Conservation (phyloP, 2,113 vertebrate species). For the Misgurnus anguillicaudatus region DNA sequence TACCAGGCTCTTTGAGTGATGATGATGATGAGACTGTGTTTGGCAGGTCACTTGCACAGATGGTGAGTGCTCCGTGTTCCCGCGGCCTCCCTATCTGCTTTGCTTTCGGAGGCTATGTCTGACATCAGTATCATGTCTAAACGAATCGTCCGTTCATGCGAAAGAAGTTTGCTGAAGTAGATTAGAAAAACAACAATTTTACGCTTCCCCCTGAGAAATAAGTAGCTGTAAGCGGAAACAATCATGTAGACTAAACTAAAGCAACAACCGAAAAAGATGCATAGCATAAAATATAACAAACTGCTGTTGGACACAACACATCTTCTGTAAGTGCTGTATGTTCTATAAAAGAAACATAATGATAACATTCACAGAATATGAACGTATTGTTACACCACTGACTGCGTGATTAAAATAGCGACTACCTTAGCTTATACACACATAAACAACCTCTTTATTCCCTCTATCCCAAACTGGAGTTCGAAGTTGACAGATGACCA, state of each 20-base stretch:
- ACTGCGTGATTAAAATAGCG: conserved; percentile 26
- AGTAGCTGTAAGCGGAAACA: not conserved
- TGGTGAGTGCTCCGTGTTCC: conserved; percentile 69
- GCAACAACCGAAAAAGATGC: not conserved
- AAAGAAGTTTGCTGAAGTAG: conserved; percentile 38
- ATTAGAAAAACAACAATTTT: conserved; percentile 63
- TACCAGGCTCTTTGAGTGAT: conserved; percentile 63
- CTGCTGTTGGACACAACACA: not conserved
- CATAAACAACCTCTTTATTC: conserved; percentile 51
- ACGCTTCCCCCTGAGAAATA: not conserved
- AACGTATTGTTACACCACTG: conserved; percentile 1
- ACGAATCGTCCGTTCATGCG: conserved; percentile 55
- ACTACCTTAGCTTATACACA: conserved; percentile 42
- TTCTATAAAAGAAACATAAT: not conserved
- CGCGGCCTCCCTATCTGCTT: conserved; percentile 53
- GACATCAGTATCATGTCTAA: conserved; percentile 60
- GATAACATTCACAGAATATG: not conserved
- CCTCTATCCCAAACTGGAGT: conserved; percentile 53
- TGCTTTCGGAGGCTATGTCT: conserved; percentile 58
- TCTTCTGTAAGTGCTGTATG: not conserved
- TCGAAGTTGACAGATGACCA: conserved; percentile 45
- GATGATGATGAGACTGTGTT: conserved; percentile 65
- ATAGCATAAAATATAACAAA: not conserved
- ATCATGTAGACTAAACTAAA: not conserved
- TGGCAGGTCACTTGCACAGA: conserved; percentile 75